Percentiles rank a stretch among this genome's conserved stretches.
Evolutionary conservation across 2,797 vertebrate species (phyloP).

Genomic region (Ctenosaura bakeri): DNA sequence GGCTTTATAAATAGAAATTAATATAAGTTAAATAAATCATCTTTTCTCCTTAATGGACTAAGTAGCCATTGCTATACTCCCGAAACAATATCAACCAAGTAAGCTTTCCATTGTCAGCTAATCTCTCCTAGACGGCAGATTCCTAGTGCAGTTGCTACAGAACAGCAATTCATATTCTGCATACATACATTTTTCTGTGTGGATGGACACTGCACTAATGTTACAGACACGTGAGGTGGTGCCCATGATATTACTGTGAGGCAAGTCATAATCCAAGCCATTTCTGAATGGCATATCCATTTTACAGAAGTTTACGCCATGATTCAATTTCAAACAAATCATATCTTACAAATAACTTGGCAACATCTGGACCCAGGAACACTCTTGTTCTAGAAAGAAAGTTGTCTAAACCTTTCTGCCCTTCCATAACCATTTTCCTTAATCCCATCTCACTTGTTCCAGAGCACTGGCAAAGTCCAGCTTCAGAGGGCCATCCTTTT

Average conservation of each 20-base stretch:
- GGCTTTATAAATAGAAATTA: no score
- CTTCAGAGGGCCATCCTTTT: background rate
- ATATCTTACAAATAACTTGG: background rate
- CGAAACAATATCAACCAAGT: background rate
- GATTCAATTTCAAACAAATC: background rate
- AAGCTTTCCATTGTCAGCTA: background rate
- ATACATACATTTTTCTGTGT: background rate
- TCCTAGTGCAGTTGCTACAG: background rate
- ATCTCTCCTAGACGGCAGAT: background rate
- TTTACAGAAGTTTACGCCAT: background rate
- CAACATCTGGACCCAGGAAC: background rate
- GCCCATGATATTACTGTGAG: background rate
- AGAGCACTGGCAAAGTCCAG: conserved; percentile 71
- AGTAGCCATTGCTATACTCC: background rate
- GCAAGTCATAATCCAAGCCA: background rate
- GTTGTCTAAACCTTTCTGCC: background rate
- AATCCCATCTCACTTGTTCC: conserved; percentile 78
- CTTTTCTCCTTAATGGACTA: background rate
- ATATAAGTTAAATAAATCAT: no score
- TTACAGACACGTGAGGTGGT: background rate
- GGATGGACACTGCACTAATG: background rate
- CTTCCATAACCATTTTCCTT: background rate
- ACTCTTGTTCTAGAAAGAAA: background rate
- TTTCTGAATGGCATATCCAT: background rate
- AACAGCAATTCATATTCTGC: background rate